Conservation (phyloP, 2,888 invertebrate species). For the Oxyteleia sp. region DNA sequence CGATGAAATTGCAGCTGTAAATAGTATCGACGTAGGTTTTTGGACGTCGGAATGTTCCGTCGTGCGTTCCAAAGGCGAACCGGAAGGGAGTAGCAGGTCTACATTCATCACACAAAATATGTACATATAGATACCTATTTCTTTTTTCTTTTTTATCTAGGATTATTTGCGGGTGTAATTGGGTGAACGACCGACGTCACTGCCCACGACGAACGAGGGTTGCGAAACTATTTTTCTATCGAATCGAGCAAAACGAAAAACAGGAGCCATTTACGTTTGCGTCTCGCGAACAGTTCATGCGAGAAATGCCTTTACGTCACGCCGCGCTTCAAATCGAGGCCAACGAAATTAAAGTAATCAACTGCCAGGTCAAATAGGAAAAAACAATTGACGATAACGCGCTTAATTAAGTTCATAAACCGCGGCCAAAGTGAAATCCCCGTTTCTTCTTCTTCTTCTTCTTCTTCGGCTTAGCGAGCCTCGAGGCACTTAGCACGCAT, state of each 20-base stretch:
- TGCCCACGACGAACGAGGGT: no score
- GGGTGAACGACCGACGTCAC: neutral
- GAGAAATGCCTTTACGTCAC: constrained; percentile 4
- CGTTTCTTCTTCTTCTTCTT: no score
- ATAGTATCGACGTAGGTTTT: constrained; percentile 32
- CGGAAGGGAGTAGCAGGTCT: constrained; percentile 41
- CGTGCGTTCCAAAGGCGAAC: neutral
- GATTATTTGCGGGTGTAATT: constrained; percentile 23
- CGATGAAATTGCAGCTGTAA: constrained; percentile 30
- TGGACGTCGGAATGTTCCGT: neutral
- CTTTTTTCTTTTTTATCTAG: constrained; percentile 31
- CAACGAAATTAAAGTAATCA: constrained; percentile 9
- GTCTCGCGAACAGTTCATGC: constrained; percentile 5
- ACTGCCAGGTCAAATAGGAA: constrained; percentile 9
- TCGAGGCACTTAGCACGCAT: constrained; percentile 12
- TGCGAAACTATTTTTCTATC: no score
- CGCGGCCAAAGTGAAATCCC: constrained; percentile 16
- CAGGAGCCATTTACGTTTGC: neutral
- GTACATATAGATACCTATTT: constrained; percentile 48
- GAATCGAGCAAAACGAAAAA: neutral
- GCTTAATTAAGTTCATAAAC: constrained; percentile 30
- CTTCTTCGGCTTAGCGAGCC: constrained; percentile 1
- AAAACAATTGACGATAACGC: constrained; percentile 19
- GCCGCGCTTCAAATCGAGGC: constrained; percentile 21
- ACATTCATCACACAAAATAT: constrained; percentile 66